Evolutionary conservation across 1,140 invertebrate species (phyloP).

Genomic region (Cecropterus lyciades): DNA sequence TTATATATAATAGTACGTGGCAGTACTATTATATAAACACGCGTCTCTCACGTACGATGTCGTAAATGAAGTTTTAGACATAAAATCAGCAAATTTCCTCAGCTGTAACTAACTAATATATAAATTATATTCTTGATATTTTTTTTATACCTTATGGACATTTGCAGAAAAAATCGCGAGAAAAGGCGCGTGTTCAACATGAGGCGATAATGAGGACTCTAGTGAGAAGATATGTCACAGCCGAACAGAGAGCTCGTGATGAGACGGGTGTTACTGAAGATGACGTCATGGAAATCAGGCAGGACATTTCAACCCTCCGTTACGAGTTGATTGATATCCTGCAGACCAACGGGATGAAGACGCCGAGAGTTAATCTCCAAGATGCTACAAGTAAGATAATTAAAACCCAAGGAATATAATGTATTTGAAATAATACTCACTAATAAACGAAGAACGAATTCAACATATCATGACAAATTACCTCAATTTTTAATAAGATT

Average conservation of each 20-base stretch:
- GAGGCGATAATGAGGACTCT: constrained; percentile 91
- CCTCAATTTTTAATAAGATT: too few relatives aligned
- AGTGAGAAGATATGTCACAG: constrained; percentile 92
- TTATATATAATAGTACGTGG: too few relatives aligned
- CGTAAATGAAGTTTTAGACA: too few relatives aligned
- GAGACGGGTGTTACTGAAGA: constrained; percentile 96
- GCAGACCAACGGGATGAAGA: constrained; percentile 91
- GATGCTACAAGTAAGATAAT: constrained; percentile 86
- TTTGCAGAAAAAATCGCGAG: constrained; percentile 88
- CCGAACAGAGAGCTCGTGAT: constrained; percentile 92
- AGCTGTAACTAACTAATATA: too few relatives aligned
- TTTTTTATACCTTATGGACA: background rate
- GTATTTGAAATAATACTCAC: too few relatives aligned
- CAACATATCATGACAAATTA: too few relatives aligned
- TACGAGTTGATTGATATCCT: constrained; percentile 96
- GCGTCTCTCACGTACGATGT: too few relatives aligned
- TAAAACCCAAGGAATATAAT: too few relatives aligned
- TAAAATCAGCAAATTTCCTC: too few relatives aligned
- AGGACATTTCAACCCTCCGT: constrained; percentile 94
- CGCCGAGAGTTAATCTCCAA: constrained; percentile 87
- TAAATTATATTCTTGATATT: background rate
- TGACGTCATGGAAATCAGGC: constrained; percentile 98
- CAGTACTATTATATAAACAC: too few relatives aligned
- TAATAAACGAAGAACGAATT: too few relatives aligned
- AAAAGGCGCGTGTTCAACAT: constrained; percentile 88